Evolutionary conservation across 2,797 vertebrate species (phyloP).

Genomic region (Gallinago nigripennis): DNA sequence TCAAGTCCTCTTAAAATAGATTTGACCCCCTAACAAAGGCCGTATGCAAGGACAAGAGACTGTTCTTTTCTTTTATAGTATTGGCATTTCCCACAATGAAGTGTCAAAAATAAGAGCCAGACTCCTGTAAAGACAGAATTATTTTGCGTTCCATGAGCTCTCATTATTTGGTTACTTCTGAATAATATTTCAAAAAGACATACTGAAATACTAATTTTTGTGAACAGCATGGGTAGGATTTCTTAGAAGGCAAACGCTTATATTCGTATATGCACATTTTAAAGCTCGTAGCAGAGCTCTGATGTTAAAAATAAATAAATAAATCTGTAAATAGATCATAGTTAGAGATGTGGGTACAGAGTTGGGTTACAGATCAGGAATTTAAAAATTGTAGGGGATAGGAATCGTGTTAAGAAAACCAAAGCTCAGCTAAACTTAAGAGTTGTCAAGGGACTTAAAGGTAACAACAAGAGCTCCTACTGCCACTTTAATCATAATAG

Average conservation of each 20-base stretch:
- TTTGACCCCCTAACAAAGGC: neutral
- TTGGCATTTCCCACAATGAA: neutral
- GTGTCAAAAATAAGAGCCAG: neutral
- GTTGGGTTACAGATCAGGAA: neutral
- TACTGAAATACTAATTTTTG: neutral
- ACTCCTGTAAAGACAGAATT: neutral
- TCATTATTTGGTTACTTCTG: neutral
- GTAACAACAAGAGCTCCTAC: neutral
- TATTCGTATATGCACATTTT: neutral
- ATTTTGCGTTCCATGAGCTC: neutral
- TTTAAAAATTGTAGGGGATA: neutral
- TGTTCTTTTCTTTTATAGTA: neutral
- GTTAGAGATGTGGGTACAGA: neutral
- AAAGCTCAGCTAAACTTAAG: neutral
- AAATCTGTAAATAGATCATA: neutral
- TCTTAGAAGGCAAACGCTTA: neutral
- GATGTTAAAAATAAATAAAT: neutral
- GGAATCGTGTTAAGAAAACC: neutral
- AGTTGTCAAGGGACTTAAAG: neutral
- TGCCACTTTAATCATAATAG: neutral
- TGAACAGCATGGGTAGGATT: neutral
- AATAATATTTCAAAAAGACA: neutral
- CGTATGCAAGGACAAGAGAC: neutral
- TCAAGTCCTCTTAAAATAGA: neutral
- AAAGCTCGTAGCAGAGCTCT: neutral